Evolutionary conservation across 2,797 vertebrate genomes (phyloP), one percentile per base, ranked within the genome.

Genomic region (Pseudomugil gertrudae): DNA sequence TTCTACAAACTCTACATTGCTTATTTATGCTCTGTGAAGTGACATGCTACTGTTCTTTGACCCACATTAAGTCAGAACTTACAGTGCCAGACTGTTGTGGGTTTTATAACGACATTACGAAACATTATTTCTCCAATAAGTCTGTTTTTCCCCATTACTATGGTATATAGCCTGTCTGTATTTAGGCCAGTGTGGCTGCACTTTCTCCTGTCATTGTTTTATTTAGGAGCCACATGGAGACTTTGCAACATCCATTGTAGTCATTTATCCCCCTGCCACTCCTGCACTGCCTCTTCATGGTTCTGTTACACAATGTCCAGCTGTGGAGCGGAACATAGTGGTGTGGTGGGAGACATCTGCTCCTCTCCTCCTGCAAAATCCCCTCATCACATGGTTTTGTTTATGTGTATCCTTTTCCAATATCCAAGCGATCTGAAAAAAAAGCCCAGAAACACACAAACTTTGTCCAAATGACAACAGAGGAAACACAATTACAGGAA

Each of bases 361-460:
- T 87, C 87, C 80, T 82, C 81, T 86, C 79, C 85, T 84, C 75
- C 84, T 83, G 80, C 81, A 89, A 90, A 88, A 90, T 88, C 84
- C 89, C 74, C 89, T 87, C 86, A 81, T 93, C 90, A 93, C 88
- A 92, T 94, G 93, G 87, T 92, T 94, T 89, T 92, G 88, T 93
- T 95, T 94, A 93, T 86, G 78, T 53, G 32, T 75, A 78, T 79
- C 69, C 75, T 75, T 90, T 87, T 89, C 89, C 82, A 88, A 89
- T 83, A 90, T 90, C 78, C 83, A 76, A 76, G 84, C 83, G 81
- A 88, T 88, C 62, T 79, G 59, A 65, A 55, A 51, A 69, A 66
- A 77, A 50, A 70, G n/a, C 47, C 43, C 77, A 70, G 80, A 84
- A 90, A 90, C 85, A 90, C 85, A 87, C 82, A 87, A 83, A 85